Evolutionary conservation across 2,113 vertebrate genomes (phyloP), one percentile per base, ranked within the genome.

Genomic region (Ammodramus savannarum): DNA sequence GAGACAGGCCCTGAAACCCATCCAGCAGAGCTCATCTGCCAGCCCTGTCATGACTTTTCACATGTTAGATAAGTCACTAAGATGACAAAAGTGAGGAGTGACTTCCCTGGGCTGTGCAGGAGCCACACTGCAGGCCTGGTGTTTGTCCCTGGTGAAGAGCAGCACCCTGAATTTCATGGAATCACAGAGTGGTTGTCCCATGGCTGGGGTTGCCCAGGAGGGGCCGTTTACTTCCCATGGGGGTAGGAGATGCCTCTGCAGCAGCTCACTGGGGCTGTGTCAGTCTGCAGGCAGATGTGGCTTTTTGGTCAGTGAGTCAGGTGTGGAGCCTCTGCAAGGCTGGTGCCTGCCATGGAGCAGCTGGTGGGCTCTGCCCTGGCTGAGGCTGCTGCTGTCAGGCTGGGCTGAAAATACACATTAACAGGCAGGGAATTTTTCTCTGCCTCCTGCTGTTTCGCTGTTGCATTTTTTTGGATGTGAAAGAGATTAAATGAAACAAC

Each of bases 401-500:
- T 92, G 68, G 65, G 32, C 36, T 86, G 85, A 63, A 94, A 94
- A 77, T 34, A 26, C 43, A 63, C 16, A 18, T 91, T 88, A 88
- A 58, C 38, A 44, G 63, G 57, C 75, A 17, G 57, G 48, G 57
- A 63, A 9, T 90, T 87, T 91, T 89, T 57, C 71, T 85, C 38
- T 65, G 43, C 36, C 48, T 95, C 87, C 57, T 5, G 4, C 72
- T 83, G 13, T 65, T 90, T 79, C 5, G 0, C 82, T 74, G 55
- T 77, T 6, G 1, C 44, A 14, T 79, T 89, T 80, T 86, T 89
- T 74, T 74, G 34, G 51, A 85, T 3, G 2, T 84, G 63, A 74
- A 93, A 43, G 71, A 96, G 92, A 93, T 92, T 81, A 93, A 96
- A 94, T 84, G 87, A 90, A 95, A 83, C 91, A 83, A 90, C 59